These are phyloP conservation scores for Pipistrellus nathusii DNA, from an alignment of 2,797 vertebrate species.

Conservation along the genomic window DNA sequence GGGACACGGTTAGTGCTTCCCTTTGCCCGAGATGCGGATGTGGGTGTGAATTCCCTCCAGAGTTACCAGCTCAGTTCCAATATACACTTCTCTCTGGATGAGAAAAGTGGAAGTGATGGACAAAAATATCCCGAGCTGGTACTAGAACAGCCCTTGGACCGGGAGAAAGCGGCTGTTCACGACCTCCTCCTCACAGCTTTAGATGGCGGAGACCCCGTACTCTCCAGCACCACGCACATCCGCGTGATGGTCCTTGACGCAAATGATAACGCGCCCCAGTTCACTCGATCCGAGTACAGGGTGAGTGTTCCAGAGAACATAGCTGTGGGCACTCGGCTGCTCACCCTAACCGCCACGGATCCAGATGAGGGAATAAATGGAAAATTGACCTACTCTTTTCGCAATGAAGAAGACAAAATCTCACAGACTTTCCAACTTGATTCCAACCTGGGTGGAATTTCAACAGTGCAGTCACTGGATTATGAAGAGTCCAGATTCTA, in stretches of 20 bases:
- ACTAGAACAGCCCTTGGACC: slow-evolving; percentile 82
- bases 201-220: slow-evolving; percentile 88
- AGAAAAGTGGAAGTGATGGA: slow-evolving; percentile 83
- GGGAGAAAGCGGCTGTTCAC: slow-evolving; percentile 85
- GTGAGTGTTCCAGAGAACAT: slow-evolving; percentile 86
- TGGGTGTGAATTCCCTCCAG: slow-evolving; percentile 86
- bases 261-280: slow-evolving; percentile 90
- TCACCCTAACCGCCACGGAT: slow-evolving; percentile 87
- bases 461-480: slow-evolving; percentile 84
- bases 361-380: slow-evolving; percentile 87
- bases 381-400: slow-evolving; percentile 86
- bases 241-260: slow-evolving; percentile 88
- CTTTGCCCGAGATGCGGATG: slow-evolving; percentile 88
- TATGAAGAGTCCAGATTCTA: slow-evolving; percentile 87
- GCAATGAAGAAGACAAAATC: slow-evolving; percentile 83
- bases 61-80: slow-evolving; percentile 82
- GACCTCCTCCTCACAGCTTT: slow-evolving; percentile 88
- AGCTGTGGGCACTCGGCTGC: slow-evolving; percentile 83
- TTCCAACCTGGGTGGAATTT: slow-evolving; percentile 85
- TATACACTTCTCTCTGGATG: slow-evolving; percentile 86
- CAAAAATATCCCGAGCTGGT: slow-evolving; percentile 85
- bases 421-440: slow-evolving; percentile 87
- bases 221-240: slow-evolving; percentile 87
- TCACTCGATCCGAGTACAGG: slow-evolving; percentile 88
- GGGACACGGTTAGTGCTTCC: slow-evolving; percentile 85